Base-by-base conservation (phyloP, 1,140 invertebrate species). In the Wiebesia pumilae region DNA sequence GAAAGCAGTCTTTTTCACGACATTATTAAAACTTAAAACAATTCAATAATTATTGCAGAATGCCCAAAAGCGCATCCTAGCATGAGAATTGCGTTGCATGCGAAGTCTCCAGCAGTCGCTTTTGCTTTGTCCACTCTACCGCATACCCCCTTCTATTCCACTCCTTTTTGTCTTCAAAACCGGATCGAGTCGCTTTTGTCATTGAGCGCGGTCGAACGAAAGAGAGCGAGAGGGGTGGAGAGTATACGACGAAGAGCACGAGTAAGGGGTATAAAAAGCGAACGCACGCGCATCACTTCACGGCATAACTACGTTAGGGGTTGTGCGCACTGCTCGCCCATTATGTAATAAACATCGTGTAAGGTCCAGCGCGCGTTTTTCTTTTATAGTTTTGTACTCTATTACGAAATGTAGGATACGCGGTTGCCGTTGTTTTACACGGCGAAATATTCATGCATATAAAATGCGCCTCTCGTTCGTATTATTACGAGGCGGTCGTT, bases 321-420 rank as follows among this genome's bases (percentile, higher is more conserved):
- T 47, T 47, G 38, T 21, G 83, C 83, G 73, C 75, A 54, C 40
- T 35, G 75, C 43, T 67, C 51, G 54, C 54, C 75, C 86, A 83
- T 87, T 87, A 87, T 79, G 69, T 71, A 83, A 87, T 87, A 87
- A 87, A 86, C 85, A 86, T 83, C 58, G 58, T 78, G 30, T 38
- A 35, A 40, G 43, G 81, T 62, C 69, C 71, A 43, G 38, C 69
- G 58, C 83, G 38, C 81, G 27, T 38, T 58, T 69, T 75, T 43
- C 69, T 81, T 86, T 65, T 86, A 75, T 79, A 81, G 65, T 77
- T 81, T 81, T 35, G 58, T 86, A 81, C 43, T 85, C 65, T 81
- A 85, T 80, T 80, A 73, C 77, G 62, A 79, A 33, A 38, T 19
- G n/a, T n/a, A 40, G 24, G 51, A 24, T 35, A 27, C 77, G 78